A percentile compares a stretch with the other conserved stretches of the same genome.
phyloP scores from a whole-genome alignment of 2,888 invertebrate genomes.

The Xylota sylvarum region DNA sequence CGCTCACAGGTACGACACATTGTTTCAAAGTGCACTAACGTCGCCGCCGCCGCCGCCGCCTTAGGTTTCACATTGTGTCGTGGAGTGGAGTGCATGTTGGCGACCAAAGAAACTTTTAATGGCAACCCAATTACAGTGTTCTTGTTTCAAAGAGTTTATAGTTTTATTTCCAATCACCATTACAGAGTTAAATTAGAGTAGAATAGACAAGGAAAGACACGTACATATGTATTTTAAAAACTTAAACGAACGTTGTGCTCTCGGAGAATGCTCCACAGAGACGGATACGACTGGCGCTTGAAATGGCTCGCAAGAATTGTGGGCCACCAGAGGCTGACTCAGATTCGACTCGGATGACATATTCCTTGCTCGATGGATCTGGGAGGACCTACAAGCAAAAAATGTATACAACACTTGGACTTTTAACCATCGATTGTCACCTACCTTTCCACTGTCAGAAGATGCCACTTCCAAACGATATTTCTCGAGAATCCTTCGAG shows the following conservation, averaged over 20 bases:
- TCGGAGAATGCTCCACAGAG: slow-evolving; percentile 92
- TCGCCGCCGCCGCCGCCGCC: slow-evolving; percentile 10
- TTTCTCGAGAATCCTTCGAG: slow-evolving; percentile 67
- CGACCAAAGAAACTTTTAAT: slow-evolving; percentile 57
- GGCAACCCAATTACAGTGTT: slow-evolving; percentile 44
- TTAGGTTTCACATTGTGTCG: slow-evolving; percentile 17
- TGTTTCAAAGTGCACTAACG: slow-evolving; percentile 40
- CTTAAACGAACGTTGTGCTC: slow-evolving; percentile 88
- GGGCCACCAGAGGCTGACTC: slow-evolving; percentile 82
- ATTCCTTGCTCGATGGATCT: slow-evolving; percentile 84
- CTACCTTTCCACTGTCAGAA: slow-evolving; percentile 62
- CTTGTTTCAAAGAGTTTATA: slow-evolving; percentile 59
- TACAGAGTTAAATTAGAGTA: slow-evolving; percentile 41
- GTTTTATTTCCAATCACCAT: slow-evolving; percentile 72
- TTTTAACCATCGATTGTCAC: background rate
- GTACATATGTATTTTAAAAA: slow-evolving; percentile 16
- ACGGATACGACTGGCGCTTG: slow-evolving; percentile 88
- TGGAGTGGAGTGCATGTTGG: slow-evolving; percentile 23
- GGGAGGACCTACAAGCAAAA: slow-evolving; percentile 76
- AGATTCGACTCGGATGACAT: slow-evolving; percentile 85
- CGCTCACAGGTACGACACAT: slow-evolving; percentile 22
- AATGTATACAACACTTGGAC: background rate
- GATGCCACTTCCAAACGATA: slow-evolving; percentile 63
- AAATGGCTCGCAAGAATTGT: slow-evolving; percentile 86
- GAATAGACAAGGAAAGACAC: slow-evolving; percentile 24